Percentiles rank a stretch among this genome's conserved stretches.
Evolutionary conservation across 2,888 invertebrate species (phyloP).

Genomic region (Andrena flavipes): DNA sequence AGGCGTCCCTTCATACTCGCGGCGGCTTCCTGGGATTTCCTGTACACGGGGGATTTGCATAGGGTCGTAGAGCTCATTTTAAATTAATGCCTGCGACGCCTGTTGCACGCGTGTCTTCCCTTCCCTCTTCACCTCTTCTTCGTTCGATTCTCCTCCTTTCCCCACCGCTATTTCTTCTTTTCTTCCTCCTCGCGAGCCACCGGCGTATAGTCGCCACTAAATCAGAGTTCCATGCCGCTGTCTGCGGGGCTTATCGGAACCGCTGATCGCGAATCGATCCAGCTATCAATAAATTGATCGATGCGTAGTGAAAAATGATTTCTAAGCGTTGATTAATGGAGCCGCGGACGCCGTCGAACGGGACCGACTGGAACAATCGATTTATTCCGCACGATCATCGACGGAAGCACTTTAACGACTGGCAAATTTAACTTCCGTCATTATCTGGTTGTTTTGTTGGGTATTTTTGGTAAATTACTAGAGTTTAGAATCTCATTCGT

Average conservation of each 20-base stretch:
- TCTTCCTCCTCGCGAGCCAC: slow-evolving; percentile 15
- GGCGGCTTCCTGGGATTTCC: slow-evolving; percentile 74
- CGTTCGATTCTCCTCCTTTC: slow-evolving; percentile 17
- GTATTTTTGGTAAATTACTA: neutral
- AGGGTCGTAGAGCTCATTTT: slow-evolving; percentile 73
- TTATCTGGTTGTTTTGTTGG: neutral
- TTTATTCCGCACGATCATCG: slow-evolving; percentile 9
- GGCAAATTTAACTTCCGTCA: slow-evolving; percentile 14
- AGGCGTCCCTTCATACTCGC: slow-evolving; percentile 35
- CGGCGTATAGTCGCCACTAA: slow-evolving; percentile 40
- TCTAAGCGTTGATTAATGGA: slow-evolving; percentile 43
- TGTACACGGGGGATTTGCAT: slow-evolving; percentile 77
- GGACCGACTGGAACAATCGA: slow-evolving; percentile 13
- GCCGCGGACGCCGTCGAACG: neutral
- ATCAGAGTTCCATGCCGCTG: slow-evolving; percentile 49
- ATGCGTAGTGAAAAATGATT: slow-evolving; percentile 43
- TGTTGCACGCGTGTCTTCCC: slow-evolving; percentile 73
- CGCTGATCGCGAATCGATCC: slow-evolving; percentile 36
- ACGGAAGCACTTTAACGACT: slow-evolving; percentile 16
- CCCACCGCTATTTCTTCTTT: slow-evolving; percentile 29
- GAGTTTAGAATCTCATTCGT: neutral
- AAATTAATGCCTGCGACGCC: slow-evolving; percentile 79
- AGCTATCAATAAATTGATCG: slow-evolving; percentile 55
- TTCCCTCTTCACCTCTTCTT: slow-evolving; percentile 39
- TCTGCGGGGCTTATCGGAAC: slow-evolving; percentile 32